Conservation (phyloP, 2,888 invertebrate species). For the Cantharis lateralis region DNA sequence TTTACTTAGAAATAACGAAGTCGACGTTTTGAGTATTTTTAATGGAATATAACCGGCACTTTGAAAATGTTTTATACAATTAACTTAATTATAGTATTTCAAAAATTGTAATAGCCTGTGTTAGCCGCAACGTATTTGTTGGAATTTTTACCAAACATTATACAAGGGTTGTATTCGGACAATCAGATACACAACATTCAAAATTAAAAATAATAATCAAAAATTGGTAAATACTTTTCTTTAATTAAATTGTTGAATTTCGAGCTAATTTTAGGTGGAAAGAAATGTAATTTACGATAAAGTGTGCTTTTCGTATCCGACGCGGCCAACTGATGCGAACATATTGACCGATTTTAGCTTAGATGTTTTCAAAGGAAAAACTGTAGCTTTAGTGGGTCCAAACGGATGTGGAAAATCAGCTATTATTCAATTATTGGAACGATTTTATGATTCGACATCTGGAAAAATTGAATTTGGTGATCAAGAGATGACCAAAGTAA, state of each 20-base stretch:
- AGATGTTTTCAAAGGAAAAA: slow-evolving; percentile 67
- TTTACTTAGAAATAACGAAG: slow-evolving; percentile 63
- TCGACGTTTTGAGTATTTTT: slow-evolving; percentile 66
- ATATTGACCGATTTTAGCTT: slow-evolving; percentile 65
- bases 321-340: slow-evolving; percentile 68
- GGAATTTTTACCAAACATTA: not conserved
- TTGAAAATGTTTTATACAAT: not conserved
- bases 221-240: not conserved
- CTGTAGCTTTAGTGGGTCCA: slow-evolving; percentile 77
- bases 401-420: slow-evolving; percentile 92
- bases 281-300: slow-evolving; percentile 73
- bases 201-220: slow-evolving; percentile 41
- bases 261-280: slow-evolving; percentile 44
- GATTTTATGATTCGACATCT: slow-evolving; percentile 78
- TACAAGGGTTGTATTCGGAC: too few species aligned
- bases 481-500: slow-evolving; percentile 43
- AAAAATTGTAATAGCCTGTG: not conserved
- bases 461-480: slow-evolving; percentile 61
- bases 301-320: slow-evolving; percentile 77
- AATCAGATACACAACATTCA: not conserved
- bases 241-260: not conserved
- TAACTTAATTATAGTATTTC: not conserved
- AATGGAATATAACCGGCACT: slow-evolving; percentile 66
- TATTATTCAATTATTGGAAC: slow-evolving; percentile 77
- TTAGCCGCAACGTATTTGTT: not conserved